Base-by-base conservation (phyloP, 2,888 invertebrate genomes). In the Microplitis manilae region DNA sequence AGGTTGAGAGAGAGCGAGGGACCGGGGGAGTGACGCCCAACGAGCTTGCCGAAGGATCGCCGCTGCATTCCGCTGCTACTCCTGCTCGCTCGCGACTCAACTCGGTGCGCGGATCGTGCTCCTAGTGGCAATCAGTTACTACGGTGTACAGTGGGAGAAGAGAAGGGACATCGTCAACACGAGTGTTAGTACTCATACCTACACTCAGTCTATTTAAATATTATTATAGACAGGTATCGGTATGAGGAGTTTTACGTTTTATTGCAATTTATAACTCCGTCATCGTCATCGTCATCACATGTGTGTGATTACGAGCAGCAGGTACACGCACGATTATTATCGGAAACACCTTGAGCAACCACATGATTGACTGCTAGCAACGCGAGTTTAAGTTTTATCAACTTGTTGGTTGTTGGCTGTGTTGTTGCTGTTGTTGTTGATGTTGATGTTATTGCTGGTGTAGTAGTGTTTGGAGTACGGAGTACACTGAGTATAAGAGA, bases 101-200 rank as follows among this genome's bases (percentile, higher is more conserved):
- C 61, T 15, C 39, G 30, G 39, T 61, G 65, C 67, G 50, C 73
- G 60, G 9, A 30, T 65, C 67, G 73, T 73, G 67, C 50, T 30
- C 30, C 30, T 50, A 50, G 73, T 69, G 75, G 71, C 61, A 77
- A 74, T 73, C 67, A n/a, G 71, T 74, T 68, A 20, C 73, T 76
- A 73, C 50, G 13, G 9, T 13, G 13, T 50, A 13, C 50, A 65
- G 30, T 65, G 65, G 38, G 38, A 65, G 65, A 65, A 30, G 65
- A 65, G 65, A 65, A 65, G 65, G 65, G 65, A 65, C 65, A 20
- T 65, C 60, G 68, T 69, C 17, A 41, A 50, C 41, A 41, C 8
- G 39, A 20, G n/a, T 69, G 13, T 50, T 50, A 50, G 9, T 50
- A 13, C 50, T 50, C 50, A 30, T 50, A 50, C 13, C 50, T 50